These are phyloP conservation scores for Stomatorhinus ivindoensis DNA, from an alignment of 2,113 vertebrate genomes.

Conservation along the genomic window DNA sequence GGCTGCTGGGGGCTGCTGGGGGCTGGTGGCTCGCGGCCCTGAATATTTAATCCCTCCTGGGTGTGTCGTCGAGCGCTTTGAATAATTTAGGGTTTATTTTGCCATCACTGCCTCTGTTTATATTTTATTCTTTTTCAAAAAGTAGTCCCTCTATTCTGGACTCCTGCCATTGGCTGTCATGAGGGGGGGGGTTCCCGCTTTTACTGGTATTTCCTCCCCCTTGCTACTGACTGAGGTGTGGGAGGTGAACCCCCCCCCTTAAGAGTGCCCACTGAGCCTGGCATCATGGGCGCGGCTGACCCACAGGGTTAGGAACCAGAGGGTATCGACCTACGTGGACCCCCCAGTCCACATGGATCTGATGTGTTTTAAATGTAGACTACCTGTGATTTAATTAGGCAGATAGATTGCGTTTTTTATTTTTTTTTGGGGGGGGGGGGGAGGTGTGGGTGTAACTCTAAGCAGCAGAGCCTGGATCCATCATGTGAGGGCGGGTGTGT, in stretches of 20 bases:
- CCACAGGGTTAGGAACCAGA: background rate
- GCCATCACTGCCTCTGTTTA: background rate
- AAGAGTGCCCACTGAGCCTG: background rate
- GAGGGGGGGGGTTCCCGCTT: background rate
- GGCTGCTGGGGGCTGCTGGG: too few species aligned
- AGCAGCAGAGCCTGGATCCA: background rate
- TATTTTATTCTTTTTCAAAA: background rate
- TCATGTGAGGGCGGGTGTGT: background rate
- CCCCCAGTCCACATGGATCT: background rate
- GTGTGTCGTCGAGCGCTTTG: background rate
- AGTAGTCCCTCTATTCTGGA: background rate
- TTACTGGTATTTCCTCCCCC: background rate
- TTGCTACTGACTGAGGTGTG: background rate
- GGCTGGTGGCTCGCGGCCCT: background rate
- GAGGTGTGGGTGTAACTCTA: too few species aligned
- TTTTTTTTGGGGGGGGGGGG: background rate
- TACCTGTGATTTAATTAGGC: too few species aligned
- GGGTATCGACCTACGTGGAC: background rate
- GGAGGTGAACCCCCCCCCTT: background rate
- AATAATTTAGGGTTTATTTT: slow-evolving; percentile 11
- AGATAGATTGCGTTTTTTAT: too few species aligned
- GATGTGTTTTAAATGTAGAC: slow-evolving; percentile 13
- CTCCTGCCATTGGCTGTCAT: background rate
- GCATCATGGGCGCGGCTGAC: background rate
- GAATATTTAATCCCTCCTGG: slow-evolving; percentile 2